Base-by-base conservation (phyloP, 1,140 invertebrate genomes). In the Papilio polyxenes region DNA sequence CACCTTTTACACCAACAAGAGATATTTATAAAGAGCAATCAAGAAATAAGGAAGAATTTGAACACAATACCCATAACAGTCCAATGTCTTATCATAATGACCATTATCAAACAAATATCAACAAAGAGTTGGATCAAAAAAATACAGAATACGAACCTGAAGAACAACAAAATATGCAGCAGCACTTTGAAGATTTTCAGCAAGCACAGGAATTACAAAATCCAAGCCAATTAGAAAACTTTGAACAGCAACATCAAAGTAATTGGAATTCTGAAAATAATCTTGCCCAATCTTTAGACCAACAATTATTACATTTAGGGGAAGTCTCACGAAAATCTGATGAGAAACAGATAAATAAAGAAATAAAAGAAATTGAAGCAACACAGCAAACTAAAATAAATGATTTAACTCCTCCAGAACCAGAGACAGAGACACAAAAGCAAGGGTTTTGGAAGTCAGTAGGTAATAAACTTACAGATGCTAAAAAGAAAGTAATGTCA, bases 371-470 rank as follows among this genome's bases (percentile, higher is more conserved):
- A 85, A 51, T 81, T 84, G 17, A 78, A 84, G 8, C 81, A 87
- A 85, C 80, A 84, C 44, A 82, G 13, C 11, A 82, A 31, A n/a
- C 76, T 76, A 72, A 83, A 82, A 82, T 81, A 53, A 65, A 76
- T 75, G 53, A 53, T 62, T 40, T 69, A 79, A 59, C 31, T 74
- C 72, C 72, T 65, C 6, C 82, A 62, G 78, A 87, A 76, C 83
- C 81, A 78, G 89, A 88, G 83, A 77, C 86, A 77, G 86, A 83
- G 51, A 89, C 92, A 56, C 87, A 90, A 87, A 87, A 93, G 80
- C 87, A 93, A 49, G 93, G 95, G 56, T 95, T 96, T 87, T 96
- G 96, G 96, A 89, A 86, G 53, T 95, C 89, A 87, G 74, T 96
- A 75, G 94, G 95, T 40, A 89, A 91, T 79, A 95, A 95, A 92